A percentile compares a stretch with the other conserved stretches of the same genome.
phyloP scores from a whole-genome alignment of 2,888 invertebrate genomes.

The Nomada ruficornis region DNA sequence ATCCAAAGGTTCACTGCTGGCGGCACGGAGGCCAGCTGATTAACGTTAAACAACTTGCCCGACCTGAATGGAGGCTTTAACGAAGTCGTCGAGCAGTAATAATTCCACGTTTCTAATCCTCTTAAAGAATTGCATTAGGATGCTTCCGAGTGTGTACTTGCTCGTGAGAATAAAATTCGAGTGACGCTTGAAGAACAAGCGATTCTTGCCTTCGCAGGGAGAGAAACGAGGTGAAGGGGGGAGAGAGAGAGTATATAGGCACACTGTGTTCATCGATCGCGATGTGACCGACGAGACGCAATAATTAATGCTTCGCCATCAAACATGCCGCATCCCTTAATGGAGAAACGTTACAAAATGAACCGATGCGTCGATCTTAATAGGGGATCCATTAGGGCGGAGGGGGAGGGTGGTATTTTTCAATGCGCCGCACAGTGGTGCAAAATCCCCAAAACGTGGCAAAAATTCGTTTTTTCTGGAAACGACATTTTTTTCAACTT shows the following conservation, averaged over 20 bases:
- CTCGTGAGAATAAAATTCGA: too few species aligned
- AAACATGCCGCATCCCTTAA: slow-evolving; percentile 30
- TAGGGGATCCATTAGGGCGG: slow-evolving; percentile 15
- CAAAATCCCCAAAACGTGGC: too few species aligned
- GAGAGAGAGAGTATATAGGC: not conserved
- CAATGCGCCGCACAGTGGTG: not conserved
- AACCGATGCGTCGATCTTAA: slow-evolving; percentile 25
- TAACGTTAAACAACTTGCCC: not conserved
- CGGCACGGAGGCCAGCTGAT: not conserved
- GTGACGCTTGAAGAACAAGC: too few species aligned
- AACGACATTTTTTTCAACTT: too few species aligned
- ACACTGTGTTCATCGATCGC: slow-evolving; percentile 12
- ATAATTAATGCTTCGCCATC: slow-evolving; percentile 31
- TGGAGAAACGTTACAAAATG: slow-evolving; percentile 35
- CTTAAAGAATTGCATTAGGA: too few species aligned
- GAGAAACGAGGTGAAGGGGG: not conserved
- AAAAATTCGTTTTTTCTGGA: too few species aligned
- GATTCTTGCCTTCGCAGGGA: too few species aligned
- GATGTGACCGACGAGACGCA: not conserved
- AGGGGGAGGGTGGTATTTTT: slow-evolving; percentile 15
- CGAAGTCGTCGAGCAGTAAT: too few species aligned
- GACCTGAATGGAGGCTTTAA: slow-evolving; percentile 1
- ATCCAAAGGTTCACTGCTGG: too few species aligned
- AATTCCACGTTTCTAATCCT: not conserved
- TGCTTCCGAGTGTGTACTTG: too few species aligned